Evolutionary conservation across 2,113 vertebrate species (phyloP).

Genomic region (Athene cunicularia): DNA sequence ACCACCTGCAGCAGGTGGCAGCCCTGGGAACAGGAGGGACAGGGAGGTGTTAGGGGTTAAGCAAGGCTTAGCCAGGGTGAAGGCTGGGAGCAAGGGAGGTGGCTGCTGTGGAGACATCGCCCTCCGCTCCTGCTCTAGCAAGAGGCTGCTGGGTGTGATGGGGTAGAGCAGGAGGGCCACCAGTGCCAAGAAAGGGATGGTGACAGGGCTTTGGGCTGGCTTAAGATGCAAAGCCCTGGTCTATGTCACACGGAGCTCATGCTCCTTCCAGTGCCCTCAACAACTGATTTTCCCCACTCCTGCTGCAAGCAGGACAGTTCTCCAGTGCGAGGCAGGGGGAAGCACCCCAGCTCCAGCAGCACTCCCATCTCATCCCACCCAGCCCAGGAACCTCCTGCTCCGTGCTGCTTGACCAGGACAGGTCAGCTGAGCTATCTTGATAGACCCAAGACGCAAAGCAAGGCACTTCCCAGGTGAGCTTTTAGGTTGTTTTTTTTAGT

Average conservation of each 20-base stretch:
- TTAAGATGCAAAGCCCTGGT: neutral
- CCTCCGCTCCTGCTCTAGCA: neutral
- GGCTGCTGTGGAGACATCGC: fast-evolving
- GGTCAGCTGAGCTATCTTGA: neutral
- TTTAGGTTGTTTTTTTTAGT: neutral
- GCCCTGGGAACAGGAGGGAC: neutral
- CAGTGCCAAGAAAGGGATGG: neutral
- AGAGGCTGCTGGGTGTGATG: neutral
- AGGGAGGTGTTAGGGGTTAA: neutral
- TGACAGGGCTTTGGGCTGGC: neutral
- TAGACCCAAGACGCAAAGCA: neutral
- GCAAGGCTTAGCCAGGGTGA: neutral
- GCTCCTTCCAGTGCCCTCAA: neutral
- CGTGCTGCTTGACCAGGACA: neutral
- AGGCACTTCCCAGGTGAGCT: too few relatives aligned
- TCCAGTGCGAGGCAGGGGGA: neutral
- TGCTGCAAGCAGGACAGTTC: neutral
- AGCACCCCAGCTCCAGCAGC: neutral
- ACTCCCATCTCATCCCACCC: neutral
- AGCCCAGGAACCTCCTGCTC: neutral
- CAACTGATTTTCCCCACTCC: neutral
- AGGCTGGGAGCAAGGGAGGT: neutral
- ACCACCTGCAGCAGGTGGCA: fast-evolving
- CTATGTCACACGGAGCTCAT: fast-evolving
- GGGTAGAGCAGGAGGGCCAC: neutral